Percentiles rank a stretch among this genome's conserved stretches.
Conservation (phyloP, 37 sponge, comb jelly and placozoan genomes). For the Beroe forskalii region DNA sequence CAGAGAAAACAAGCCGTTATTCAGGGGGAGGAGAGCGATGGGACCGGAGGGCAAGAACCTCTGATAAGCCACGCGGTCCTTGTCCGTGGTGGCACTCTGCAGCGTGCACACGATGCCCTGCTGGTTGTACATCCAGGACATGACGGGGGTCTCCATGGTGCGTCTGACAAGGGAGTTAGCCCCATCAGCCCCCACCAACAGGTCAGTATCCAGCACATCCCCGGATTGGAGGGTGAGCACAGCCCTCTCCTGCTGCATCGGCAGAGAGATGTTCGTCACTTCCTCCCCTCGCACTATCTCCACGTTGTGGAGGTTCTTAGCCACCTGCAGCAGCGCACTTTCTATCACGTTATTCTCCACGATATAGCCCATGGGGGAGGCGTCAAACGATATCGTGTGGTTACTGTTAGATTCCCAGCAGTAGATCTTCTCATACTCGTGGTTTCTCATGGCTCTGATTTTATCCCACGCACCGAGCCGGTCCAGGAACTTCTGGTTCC, state of each 20-base stretch:
- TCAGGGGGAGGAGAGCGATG: slow-evolving; percentile 79
- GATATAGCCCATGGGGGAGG: slow-evolving; percentile 72
- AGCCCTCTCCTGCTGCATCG: slow-evolving; percentile 13
- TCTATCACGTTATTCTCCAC: slow-evolving; percentile 76
- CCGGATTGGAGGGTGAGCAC: slow-evolving; percentile 62
- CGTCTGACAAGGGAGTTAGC: slow-evolving; percentile 70
- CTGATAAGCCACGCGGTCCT: slow-evolving; percentile 75
- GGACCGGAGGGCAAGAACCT: slow-evolving; percentile 83
- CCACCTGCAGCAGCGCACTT: slow-evolving; percentile 39
- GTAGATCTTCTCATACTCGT: slow-evolving; percentile 68
- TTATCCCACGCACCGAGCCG: slow-evolving; percentile 67
- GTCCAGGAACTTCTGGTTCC: slow-evolving; percentile 51
- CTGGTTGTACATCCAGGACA: slow-evolving; percentile 75
- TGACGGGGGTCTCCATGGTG: slow-evolving; percentile 58
- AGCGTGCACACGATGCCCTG: slow-evolving; percentile 76
- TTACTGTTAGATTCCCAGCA: slow-evolving; percentile 25
- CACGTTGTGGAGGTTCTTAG: slow-evolving; percentile 56
- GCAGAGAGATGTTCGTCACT: slow-evolving; percentile 45
- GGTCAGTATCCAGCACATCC: slow-evolving; percentile 9
- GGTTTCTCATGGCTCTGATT: slow-evolving; percentile 57
- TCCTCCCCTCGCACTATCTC: slow-evolving; percentile 64
- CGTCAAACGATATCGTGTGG: background rate
- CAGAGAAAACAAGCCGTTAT: slow-evolving; percentile 65
- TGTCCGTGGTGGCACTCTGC: slow-evolving; percentile 43
- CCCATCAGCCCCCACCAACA: slow-evolving; percentile 83